Percentiles rank a stretch among this genome's conserved stretches.
Evolutionary conservation across 30 jellyfish, hydroid and myxozoan genomes (phyloP).

Genomic region (Mastigias papua): DNA sequence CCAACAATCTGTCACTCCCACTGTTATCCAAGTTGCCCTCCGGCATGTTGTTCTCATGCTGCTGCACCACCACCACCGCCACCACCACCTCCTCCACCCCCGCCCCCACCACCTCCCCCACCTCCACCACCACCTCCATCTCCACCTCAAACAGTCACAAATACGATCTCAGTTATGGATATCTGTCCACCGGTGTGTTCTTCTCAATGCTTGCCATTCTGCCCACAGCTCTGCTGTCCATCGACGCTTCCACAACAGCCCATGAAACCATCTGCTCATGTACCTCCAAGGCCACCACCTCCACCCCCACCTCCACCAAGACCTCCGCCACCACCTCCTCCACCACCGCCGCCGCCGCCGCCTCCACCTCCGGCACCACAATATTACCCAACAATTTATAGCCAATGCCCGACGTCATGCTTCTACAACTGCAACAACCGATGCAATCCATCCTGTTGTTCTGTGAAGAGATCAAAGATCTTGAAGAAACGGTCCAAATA

Average conservation of each 20-base stretch:
- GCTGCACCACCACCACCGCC: constrained; percentile 85
- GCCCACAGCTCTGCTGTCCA: constrained; percentile 74
- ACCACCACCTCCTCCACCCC: constrained; percentile 81
- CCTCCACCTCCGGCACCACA: constrained; percentile 92
- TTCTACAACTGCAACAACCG: constrained; percentile 36
- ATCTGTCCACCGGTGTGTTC: constrained; percentile 82
- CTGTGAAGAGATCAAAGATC: constrained; percentile 53
- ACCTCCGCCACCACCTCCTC: constrained; percentile 85
- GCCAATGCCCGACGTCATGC: constrained; percentile 61
- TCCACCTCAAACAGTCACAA: constrained; percentile 43
- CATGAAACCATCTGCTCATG: constrained; percentile 48
- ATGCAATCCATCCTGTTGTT: constrained; percentile 80
- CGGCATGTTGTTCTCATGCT: constrained; percentile 73
- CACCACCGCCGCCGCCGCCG: constrained; percentile 85
- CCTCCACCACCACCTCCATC: constrained; percentile 68
- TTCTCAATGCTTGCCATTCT: constrained; percentile 68
- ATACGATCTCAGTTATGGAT: constrained; percentile 75
- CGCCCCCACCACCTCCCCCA: constrained; percentile 78
- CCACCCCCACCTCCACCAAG: constrained; percentile 86
- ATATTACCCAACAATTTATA: constrained; percentile 61
- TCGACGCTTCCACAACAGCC: constrained; percentile 40
- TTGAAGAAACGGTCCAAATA: background rate
- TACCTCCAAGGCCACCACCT: constrained; percentile 50
- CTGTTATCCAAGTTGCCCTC: constrained; percentile 84
- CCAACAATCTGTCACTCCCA: constrained; percentile 84